Conservation (phyloP, 2,113 vertebrate genomes). For the Myodes glareolus region DNA sequence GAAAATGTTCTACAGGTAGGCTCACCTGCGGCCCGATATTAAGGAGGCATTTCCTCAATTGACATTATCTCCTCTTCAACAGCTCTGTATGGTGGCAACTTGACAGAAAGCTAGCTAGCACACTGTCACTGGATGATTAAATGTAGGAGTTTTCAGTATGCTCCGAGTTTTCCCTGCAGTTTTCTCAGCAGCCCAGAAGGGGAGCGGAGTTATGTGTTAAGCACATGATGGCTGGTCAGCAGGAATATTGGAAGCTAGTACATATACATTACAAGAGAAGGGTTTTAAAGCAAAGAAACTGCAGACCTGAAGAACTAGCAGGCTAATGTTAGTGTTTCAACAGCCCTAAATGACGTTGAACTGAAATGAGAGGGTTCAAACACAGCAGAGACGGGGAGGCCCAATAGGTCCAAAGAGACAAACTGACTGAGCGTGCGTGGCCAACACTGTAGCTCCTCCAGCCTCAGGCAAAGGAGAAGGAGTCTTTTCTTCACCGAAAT, state of each 20-base stretch:
- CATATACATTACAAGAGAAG: neutral
- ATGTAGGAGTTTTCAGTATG: neutral
- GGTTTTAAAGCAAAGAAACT: neutral
- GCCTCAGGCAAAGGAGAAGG: neutral
- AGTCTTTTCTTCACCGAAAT: neutral
- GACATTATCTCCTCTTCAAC: neutral
- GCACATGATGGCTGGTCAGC: neutral
- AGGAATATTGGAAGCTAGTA: neutral
- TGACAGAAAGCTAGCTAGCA: neutral
- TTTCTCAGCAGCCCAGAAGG: neutral
- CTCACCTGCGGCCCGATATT: neutral
- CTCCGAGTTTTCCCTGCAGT: neutral
- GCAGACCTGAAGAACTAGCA: neutral
- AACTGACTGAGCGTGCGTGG: neutral
- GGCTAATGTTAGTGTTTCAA: neutral
- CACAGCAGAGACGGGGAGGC: neutral
- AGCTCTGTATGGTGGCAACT: neutral
- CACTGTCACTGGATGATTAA: neutral
- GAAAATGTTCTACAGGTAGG: neutral
- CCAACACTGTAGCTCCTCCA: too few species aligned
- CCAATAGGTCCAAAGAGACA: neutral
- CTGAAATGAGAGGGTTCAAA: neutral
- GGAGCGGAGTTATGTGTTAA: neutral
- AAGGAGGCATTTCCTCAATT: neutral
- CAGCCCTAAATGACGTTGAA: neutral